These are phyloP conservation scores for Channa striata DNA, from an alignment of 2,797 vertebrate species.

Conservation along the genomic window DNA sequence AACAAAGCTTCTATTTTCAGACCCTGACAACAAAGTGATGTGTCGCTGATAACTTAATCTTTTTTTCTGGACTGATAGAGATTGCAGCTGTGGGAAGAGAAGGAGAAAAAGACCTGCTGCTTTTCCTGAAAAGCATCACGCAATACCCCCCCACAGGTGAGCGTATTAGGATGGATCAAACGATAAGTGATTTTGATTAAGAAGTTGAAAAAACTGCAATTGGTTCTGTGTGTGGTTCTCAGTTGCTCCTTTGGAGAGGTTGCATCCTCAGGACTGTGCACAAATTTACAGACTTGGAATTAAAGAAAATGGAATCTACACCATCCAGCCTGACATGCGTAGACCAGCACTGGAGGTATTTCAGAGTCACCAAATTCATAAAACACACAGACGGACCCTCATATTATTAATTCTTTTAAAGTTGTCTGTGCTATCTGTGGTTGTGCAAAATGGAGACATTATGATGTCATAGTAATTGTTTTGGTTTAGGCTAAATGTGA, in stretches of 20 bases:
- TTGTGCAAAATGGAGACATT: conserved; percentile 44
- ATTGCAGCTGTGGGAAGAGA: conserved; percentile 79
- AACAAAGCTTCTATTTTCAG: conserved; percentile 39
- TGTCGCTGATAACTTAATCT: conserved; percentile 47
- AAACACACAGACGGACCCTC: conserved; percentile 45
- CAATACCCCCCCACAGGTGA: conserved; percentile 80
- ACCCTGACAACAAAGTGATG: conserved; percentile 16
- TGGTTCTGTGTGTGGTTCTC: conserved; percentile 49
- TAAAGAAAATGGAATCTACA: conserved; percentile 89
- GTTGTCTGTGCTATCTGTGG: conserved; percentile 47
- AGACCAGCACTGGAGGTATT: conserved; percentile 85
- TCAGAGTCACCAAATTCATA: conserved; percentile 56
- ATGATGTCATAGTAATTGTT: conserved; percentile 59
- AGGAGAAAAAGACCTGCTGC: conserved; percentile 83
- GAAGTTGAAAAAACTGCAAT: conserved; percentile 14
- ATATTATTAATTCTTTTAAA: conserved; percentile 32
- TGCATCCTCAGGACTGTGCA: conserved; percentile 85
- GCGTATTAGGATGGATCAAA: background rate
- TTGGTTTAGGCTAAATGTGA: conserved; percentile 85
- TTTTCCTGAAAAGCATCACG: conserved; percentile 86
- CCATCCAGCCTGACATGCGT: conserved; percentile 86
- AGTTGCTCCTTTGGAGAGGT: conserved; percentile 77
- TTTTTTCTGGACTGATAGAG: conserved; percentile 69
- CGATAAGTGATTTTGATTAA: background rate
- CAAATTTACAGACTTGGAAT: conserved; percentile 88